Conservation (phyloP, 2,113 vertebrate species). For the Chlorodrepanis virens region DNA sequence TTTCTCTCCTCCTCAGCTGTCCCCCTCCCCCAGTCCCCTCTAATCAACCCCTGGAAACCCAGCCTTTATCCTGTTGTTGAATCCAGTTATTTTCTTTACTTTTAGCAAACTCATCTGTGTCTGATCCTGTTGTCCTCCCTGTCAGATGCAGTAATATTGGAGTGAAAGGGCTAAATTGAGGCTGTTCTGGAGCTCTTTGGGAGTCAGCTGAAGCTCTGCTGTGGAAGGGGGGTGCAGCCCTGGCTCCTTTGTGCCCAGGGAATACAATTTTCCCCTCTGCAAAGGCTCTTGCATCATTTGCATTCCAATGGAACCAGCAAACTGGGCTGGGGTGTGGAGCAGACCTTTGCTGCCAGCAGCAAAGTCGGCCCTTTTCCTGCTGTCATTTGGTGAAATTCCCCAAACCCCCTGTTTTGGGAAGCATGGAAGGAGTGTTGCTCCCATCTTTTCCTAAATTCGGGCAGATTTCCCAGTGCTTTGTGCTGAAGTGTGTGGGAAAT, state of each 20-base stretch:
- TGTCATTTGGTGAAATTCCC: background rate
- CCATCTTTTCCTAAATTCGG: background rate
- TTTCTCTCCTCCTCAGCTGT: conserved; percentile 37
- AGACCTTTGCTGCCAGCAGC: background rate
- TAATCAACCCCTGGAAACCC: background rate
- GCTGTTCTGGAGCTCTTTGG: background rate
- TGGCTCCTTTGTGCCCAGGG: conserved; percentile 37
- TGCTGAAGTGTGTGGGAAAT: background rate
- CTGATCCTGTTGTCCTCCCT: conserved; percentile 21
- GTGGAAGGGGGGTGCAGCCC: background rate
- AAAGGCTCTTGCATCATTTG: conserved; percentile 36
- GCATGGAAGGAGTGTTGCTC: background rate
- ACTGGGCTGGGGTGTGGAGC: background rate
- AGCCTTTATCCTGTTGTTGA: conserved; percentile 7
- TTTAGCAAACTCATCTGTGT: conserved; percentile 17
- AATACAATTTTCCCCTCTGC: conserved; percentile 22
- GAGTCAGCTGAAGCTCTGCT: background rate
- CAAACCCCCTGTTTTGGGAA: background rate
- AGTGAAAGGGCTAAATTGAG: conserved; percentile 37
- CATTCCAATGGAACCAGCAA: conserved; percentile 47
- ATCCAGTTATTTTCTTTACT: conserved; percentile 43
- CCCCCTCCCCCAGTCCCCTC: conserved; percentile 49
- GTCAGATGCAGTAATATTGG: background rate
- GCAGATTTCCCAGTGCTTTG: background rate
- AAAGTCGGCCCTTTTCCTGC: background rate